Percentiles rank a stretch among this genome's conserved stretches.
phyloP scores from a whole-genome alignment of 1,140 invertebrate genomes.

The Drosophila athabasca region DNA sequence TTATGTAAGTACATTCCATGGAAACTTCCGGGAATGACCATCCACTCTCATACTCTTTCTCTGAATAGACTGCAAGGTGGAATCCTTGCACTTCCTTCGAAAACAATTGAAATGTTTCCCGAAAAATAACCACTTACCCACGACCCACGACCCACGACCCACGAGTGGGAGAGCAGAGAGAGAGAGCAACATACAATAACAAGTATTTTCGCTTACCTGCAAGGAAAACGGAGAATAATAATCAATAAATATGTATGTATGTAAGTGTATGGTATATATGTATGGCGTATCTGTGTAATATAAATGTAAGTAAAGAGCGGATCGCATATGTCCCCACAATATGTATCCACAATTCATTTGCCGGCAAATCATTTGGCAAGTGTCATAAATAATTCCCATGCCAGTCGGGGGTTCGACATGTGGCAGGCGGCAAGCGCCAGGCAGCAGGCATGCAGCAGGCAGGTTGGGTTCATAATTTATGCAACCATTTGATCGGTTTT shows the following conservation, averaged over 20 bases:
- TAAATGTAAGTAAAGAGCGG: slow-evolving; percentile 30
- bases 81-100: too few species aligned
- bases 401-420: too few species aligned
- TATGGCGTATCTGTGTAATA: slow-evolving; percentile 25
- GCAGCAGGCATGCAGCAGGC: too few species aligned
- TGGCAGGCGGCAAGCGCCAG: too few species aligned
- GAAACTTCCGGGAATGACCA: too few species aligned
- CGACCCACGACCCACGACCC: not conserved
- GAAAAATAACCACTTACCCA: slow-evolving; percentile 41
- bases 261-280: too few species aligned
- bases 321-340: slow-evolving; percentile 21
- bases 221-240: slow-evolving; percentile 63
- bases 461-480: slow-evolving; percentile 59
- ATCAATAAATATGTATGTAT: slow-evolving; percentile 63
- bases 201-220: slow-evolving; percentile 68
- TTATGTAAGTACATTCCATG: too few species aligned
- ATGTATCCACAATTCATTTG: slow-evolving; percentile 44
- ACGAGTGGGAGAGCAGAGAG: not conserved
- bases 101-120: slow-evolving; percentile 38
- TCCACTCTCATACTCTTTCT: too few species aligned
- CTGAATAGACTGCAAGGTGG: too few species aligned
- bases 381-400: slow-evolving; percentile 61
- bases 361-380: slow-evolving; percentile 57
- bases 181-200: slow-evolving; percentile 18
- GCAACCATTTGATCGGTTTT: slow-evolving; percentile 35